Evolutionary conservation across 2,797 vertebrate species (phyloP).

Genomic region (Peromyscus melanophrys): DNA sequence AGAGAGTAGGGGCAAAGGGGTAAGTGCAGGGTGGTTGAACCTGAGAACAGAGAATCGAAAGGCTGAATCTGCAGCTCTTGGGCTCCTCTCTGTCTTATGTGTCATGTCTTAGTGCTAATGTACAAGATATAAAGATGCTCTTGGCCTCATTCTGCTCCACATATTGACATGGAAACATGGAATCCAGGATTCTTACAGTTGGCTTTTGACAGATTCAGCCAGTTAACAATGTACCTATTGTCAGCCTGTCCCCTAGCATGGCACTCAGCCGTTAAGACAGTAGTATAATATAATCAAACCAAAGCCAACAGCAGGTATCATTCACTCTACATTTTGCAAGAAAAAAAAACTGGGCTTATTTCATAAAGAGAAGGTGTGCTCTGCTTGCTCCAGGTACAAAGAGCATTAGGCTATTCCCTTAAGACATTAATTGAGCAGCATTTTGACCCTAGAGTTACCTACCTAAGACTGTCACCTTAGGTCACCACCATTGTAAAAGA

Average conservation of each 20-base stretch:
- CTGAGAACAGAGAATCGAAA: neutral
- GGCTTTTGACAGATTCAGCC: neutral
- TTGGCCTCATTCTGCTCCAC: neutral
- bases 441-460: neutral
- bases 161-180: neutral
- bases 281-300: neutral
- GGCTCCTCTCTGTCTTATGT: neutral
- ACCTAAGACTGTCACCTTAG: neutral
- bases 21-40: neutral
- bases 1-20: neutral
- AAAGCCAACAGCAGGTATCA: neutral
- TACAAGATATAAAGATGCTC: neutral
- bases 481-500: neutral
- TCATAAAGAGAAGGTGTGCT: neutral
- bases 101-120: neutral
- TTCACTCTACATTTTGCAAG: neutral
- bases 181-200: neutral
- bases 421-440: neutral
- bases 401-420: neutral
- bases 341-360: neutral
- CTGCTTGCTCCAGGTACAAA: neutral
- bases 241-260: neutral
- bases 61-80: neutral
- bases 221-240: neutral
- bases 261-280: neutral